Conservation (phyloP, 1,140 invertebrate genomes). For the Papilio dardanus region DNA sequence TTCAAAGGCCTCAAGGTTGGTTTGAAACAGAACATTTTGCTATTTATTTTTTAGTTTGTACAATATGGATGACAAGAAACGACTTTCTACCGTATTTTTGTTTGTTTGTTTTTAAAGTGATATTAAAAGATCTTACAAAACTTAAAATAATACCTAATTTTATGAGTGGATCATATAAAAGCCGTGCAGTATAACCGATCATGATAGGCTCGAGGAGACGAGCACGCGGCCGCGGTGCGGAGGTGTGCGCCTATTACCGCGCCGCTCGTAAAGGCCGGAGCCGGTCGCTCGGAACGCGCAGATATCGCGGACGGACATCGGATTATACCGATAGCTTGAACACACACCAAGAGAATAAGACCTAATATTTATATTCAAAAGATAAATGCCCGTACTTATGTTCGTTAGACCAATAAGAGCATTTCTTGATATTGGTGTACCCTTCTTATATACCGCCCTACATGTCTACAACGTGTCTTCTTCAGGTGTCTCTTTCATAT, state of each 20-base stretch:
- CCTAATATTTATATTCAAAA: no score
- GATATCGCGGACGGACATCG: constrained; percentile 53
- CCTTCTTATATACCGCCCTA: not conserved
- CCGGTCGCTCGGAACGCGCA: constrained; percentile 50
- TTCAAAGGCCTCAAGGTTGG: not conserved
- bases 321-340: constrained; percentile 45
- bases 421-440: not conserved
- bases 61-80: no score
- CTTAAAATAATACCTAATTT: not conserved
- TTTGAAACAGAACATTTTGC: not conserved
- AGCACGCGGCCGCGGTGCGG: constrained; percentile 45
- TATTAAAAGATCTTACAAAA: not conserved
- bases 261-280: constrained; percentile 53
- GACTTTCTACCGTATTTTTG: not conserved
- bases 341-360: constrained; percentile 44
- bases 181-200: not conserved
- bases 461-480: not conserved
- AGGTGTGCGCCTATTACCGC: constrained; percentile 55
- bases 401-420: not conserved
- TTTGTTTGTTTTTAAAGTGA: not conserved
- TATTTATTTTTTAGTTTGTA: not conserved
- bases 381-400: no score
- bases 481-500: not conserved
- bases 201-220: not conserved
- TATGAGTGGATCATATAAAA: constrained; percentile 18